A percentile compares a stretch with the other conserved stretches of the same genome.
Evolutionary conservation across 1,140 invertebrate species (phyloP).

Genomic region (Ylistrum balloti): DNA sequence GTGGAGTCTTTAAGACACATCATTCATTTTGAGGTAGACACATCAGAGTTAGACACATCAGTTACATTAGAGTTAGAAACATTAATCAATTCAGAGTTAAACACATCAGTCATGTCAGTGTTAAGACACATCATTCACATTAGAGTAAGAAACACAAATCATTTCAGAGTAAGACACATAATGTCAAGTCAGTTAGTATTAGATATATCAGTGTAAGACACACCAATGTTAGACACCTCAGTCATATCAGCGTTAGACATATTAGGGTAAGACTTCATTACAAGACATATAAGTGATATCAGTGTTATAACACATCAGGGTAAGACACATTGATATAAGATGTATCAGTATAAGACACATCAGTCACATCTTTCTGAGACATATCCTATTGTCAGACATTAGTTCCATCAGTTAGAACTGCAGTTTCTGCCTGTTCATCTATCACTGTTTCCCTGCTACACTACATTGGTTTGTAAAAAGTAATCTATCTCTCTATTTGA

Average conservation of each 20-base stretch:
- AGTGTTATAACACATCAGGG: neutral
- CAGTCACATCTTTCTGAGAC: neutral
- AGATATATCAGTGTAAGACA: too few relatives aligned
- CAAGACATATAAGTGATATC: neutral
- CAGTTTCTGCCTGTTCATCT: neutral
- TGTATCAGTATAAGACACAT: neutral
- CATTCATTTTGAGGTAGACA: too few relatives aligned
- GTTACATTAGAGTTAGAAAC: too few relatives aligned
- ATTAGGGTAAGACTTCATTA: neutral
- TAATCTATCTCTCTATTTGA: conserved; percentile 28
- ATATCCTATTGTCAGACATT: neutral
- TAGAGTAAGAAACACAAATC: too few relatives aligned
- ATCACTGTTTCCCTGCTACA: neutral
- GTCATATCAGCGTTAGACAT: neutral
- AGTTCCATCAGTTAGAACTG: too few relatives aligned
- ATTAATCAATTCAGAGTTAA: too few relatives aligned
- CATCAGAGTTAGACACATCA: too few relatives aligned
- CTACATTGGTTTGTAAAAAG: neutral
- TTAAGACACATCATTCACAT: too few relatives aligned
- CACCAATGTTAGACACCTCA: neutral
- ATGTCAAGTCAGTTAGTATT: too few relatives aligned
- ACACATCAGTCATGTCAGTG: too few relatives aligned
- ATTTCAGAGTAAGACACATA: too few relatives aligned
- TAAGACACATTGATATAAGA: neutral
- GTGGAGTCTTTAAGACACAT: too few relatives aligned